phyloP scores from a whole-genome alignment of 37 sponge, comb jelly and placozoan genomes.

The Petrosia ficiformis region DNA sequence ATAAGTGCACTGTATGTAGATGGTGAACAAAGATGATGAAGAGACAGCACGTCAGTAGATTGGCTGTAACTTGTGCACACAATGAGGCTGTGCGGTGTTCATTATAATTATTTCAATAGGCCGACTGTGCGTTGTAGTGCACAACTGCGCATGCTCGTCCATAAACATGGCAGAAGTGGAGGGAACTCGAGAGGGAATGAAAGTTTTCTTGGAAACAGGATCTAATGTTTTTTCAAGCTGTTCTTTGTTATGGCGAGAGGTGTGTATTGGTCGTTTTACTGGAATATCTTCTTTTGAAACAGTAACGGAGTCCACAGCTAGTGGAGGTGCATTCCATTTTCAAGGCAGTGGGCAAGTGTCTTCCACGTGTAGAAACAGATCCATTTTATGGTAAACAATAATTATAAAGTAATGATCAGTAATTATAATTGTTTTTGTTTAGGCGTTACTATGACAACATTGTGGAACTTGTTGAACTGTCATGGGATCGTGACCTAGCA shows the following conservation, averaged over 20 bases:
- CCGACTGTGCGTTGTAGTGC: no score
- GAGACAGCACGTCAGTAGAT: no score
- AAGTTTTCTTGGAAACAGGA: neutral
- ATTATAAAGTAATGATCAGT: neutral
- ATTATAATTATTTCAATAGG: no score
- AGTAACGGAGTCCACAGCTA: neutral
- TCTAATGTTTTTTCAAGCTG: neutral
- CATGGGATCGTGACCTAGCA: slow-evolving; percentile 28
- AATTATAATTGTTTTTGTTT: neutral
- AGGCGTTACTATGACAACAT: slow-evolving; percentile 30
- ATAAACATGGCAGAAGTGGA: no score
- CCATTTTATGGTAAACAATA: slow-evolving; percentile 44
- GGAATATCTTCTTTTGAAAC: neutral
- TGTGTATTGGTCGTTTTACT: neutral
- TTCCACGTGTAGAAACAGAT: slow-evolving; percentile 52
- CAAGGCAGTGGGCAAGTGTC: slow-evolving; percentile 13
- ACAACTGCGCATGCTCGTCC: no score
- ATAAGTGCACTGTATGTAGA: no score
- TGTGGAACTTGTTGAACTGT: slow-evolving; percentile 46
- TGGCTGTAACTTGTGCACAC: no score
- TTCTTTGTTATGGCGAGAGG: neutral
- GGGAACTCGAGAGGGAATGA: no score
- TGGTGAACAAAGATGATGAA: no score
- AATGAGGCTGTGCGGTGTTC: no score
- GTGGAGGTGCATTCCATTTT: slow-evolving; percentile 42